Evolutionary conservation across 2,888 invertebrate species (phyloP).

Genomic region (Idaea aversata): DNA sequence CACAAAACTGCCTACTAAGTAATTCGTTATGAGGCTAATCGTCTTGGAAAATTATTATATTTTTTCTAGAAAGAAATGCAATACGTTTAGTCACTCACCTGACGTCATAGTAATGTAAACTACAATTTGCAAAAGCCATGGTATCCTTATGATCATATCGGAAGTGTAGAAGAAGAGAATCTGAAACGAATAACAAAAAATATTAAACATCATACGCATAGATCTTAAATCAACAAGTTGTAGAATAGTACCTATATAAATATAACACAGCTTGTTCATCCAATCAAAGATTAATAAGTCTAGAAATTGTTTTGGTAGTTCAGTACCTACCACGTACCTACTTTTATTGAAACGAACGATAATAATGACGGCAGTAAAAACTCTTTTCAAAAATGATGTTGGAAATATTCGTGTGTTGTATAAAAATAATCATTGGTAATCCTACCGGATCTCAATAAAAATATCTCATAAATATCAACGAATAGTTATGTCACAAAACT

Average conservation of each 20-base stretch:
- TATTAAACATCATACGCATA: neutral
- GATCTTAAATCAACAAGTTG: neutral
- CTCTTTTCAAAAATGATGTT: slow-evolving; percentile 6
- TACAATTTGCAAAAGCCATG: slow-evolving; percentile 59
- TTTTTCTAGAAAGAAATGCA: neutral
- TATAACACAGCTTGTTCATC: neutral
- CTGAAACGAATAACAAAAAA: slow-evolving; percentile 52
- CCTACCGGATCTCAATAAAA: slow-evolving; percentile 15
- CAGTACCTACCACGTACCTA: neutral
- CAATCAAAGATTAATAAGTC: no score
- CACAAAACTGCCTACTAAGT: neutral
- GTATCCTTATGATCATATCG: slow-evolving; percentile 71
- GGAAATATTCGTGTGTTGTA: slow-evolving; percentile 1
- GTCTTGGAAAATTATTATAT: neutral
- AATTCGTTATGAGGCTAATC: neutral
- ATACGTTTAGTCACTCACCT: slow-evolving; percentile 44
- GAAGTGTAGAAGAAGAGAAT: slow-evolving; percentile 38
- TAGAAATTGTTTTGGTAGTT: no score
- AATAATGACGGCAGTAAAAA: slow-evolving; percentile 6
- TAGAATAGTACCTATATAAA: neutral
- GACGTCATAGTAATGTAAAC: slow-evolving; percentile 45
- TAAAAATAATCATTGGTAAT: slow-evolving; percentile 11
- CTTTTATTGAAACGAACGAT: neutral
- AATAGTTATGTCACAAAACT: slow-evolving; percentile 8
- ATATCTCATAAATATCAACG: slow-evolving; percentile 16